Percentiles rank a stretch among this genome's conserved stretches.
These are phyloP conservation scores for Verasper variegatus DNA, from an alignment of 2,113 vertebrate species.

Conservation along the genomic window DNA sequence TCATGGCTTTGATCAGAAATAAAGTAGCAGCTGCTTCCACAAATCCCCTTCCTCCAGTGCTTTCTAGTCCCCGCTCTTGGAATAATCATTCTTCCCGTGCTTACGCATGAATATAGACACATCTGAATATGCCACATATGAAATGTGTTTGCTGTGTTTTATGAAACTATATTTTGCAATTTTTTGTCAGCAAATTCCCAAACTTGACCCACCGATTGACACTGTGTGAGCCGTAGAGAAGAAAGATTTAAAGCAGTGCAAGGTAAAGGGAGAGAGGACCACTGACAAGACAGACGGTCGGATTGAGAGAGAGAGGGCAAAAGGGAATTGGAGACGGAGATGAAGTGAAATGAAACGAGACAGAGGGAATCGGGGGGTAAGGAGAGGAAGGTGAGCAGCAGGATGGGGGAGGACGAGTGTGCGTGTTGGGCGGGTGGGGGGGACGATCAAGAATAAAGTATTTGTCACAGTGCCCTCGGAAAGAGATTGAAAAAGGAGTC, in stretches of 20 bases:
- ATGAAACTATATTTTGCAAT: slow-evolving; percentile 47
- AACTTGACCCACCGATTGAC: slow-evolving; percentile 34
- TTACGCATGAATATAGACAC: slow-evolving; percentile 34
- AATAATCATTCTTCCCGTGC: slow-evolving; percentile 35
- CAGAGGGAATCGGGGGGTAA: slow-evolving; percentile 41
- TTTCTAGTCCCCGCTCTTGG: slow-evolving; percentile 56
- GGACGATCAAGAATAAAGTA: slow-evolving; percentile 52
- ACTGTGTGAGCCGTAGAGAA: slow-evolving; percentile 27
- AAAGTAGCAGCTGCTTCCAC: slow-evolving; percentile 72
- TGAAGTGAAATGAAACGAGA: slow-evolving; percentile 83
- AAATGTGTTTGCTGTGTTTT: slow-evolving; percentile 46
- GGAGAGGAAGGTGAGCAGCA: slow-evolving; percentile 32
- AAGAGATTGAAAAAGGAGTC: slow-evolving; percentile 62
- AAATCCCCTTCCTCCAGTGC: slow-evolving; percentile 61
- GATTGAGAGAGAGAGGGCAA: slow-evolving; percentile 67
- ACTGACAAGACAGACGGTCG: slow-evolving; percentile 65
- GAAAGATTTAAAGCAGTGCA: slow-evolving; percentile 47
- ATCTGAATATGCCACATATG: slow-evolving; percentile 21
- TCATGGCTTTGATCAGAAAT: slow-evolving; percentile 79
- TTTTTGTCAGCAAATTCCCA: slow-evolving; percentile 50
- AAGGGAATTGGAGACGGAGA: slow-evolving; percentile 79
- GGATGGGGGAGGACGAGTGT: slow-evolving; percentile 18
- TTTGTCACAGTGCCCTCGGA: slow-evolving; percentile 70
- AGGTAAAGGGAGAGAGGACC: slow-evolving; percentile 27
- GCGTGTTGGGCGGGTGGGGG: not conserved